Conservation (phyloP, 2,888 invertebrate species). For the Pinctada fucata region DNA sequence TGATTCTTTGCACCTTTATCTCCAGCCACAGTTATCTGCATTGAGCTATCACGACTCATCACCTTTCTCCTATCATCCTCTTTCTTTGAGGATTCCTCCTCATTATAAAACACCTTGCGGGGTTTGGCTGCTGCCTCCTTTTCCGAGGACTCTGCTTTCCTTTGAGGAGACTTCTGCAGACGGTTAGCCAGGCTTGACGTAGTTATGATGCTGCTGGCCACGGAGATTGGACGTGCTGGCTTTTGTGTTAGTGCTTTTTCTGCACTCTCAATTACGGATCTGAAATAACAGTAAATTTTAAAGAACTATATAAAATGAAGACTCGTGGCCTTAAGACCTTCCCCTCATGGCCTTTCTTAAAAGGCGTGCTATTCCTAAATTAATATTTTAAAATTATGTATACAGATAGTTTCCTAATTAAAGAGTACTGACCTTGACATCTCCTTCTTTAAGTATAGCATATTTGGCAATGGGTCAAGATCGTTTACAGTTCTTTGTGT, state of each 20-base stretch:
- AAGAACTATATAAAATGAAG: not conserved
- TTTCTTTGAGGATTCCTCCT: not conserved
- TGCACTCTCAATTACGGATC: conserved; percentile 88
- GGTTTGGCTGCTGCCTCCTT: conserved; percentile 2
- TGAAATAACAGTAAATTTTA: conserved; percentile 42
- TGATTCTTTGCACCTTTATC: conserved; percentile 14
- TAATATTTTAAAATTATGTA: too few species aligned
- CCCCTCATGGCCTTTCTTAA: not conserved
- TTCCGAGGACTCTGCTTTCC: not conserved
- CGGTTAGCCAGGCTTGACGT: conserved; percentile 18
- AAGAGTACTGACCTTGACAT: too few species aligned
- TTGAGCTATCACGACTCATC: conserved; percentile 30
- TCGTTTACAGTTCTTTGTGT: too few species aligned
- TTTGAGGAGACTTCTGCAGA: conserved; percentile 25
- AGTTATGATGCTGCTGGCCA: conserved; percentile 56
- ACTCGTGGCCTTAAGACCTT: too few species aligned
- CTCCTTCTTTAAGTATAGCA: too few species aligned
- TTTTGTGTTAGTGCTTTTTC: conserved; percentile 95
- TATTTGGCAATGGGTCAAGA: too few species aligned
- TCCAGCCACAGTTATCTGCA: conserved; percentile 37
- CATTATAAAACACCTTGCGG: conserved; percentile 24
- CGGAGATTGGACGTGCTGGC: conserved; percentile 85
- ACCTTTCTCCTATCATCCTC: conserved; percentile 38
- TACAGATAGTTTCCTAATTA: too few species aligned
- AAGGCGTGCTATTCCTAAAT: too few species aligned